Evolutionary conservation across 2,888 invertebrate genomes (phyloP), one percentile per base, ranked within the genome.

Genomic region (Acronicta aceris): DNA sequence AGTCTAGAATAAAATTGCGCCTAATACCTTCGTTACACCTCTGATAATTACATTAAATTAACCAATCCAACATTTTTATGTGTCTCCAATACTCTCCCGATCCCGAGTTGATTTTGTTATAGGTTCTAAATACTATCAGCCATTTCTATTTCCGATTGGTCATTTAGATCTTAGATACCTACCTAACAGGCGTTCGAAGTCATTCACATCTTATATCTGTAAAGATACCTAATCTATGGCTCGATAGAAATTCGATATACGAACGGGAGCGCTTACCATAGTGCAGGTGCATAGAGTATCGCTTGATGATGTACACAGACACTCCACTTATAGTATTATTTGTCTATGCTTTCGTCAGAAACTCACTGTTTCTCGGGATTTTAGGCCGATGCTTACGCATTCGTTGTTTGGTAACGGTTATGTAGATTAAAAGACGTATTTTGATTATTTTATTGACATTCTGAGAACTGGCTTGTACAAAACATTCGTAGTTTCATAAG

Each of bases 251-350:
- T 66, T 60, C 64, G 71, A 77, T 78, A 74, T 68, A 61, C 25
- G 57, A 69, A 62, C 77, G 77, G 76, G 78, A 77, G 77, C 78
- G 59, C 46, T 68, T 71, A 62, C 71, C 55, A 54, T 55, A 25
- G 33, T 43, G 74, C 77, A 77, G 77, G 77, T 77, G 77, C 78
- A 76, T 61, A 59, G 78, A 73, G 68, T 71, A 78, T 78, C 60
- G 56, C 36, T 57, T 62, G 57, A 71, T 71, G 48, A 65, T 47
- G 60, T 64, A 69, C 58, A 73, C 59, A 65, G 33, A 64, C n/a
- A n/a, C 50, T 64, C 6, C 38, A 38, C 38, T 13, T 38, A 38
- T 38, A 38, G 36, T 36, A 30, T 41, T 71, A 66, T 73, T 78
- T 77, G 64, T 74, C 15, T 10, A 47, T 42, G 40, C 52, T 46